Base-by-base conservation (phyloP, 2,888 invertebrate genomes). In the Nemotelus nigrinus region DNA sequence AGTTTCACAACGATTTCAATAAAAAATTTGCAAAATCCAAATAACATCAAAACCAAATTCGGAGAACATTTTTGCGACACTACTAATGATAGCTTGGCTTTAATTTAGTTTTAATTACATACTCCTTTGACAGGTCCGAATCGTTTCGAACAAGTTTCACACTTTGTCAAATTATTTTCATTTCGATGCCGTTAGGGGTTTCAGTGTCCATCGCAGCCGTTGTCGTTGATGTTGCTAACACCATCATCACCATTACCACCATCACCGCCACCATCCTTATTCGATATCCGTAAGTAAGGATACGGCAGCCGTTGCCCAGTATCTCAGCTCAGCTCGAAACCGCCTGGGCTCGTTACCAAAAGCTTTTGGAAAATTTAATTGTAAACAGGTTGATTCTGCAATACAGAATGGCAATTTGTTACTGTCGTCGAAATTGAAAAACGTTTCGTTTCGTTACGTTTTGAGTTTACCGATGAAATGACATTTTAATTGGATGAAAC, bases 41-140 rank as follows among this genome's bases (percentile, higher is more conserved):
- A 25, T 25, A 25, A 25, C 25, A 25, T 25, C 25, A 25, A 25
- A 25, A 25, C 0, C 25, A 25, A 25, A 25, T 25, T 25, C 25
- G 25, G 25, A 25, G 25, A 25, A 25, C 25, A 25, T 25, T 25
- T 25, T 25, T 25, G n/a, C 1, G 7, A 47, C 1, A n/a, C 47
- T 47, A 45, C n/a, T 57, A 10, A 67, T 53, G 53, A 68, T 39
- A 41, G 53, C 53, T 68, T 68, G 68, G 53, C 53, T 67, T 68
- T 68, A 68, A 68, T 68, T 68, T 53, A 68, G 53, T 43, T 68
- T 68, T 68, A 68, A 68, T 68, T 68, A 68, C 53, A 68, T 25
- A 50, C 50, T 68, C 68, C 44, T 68, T 68, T 68, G 50, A 53
- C 25, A 50, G 53, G 68, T 50, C 39, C 68, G 25, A 68, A 68